These are phyloP conservation scores for Upupa epops DNA, from an alignment of 2,113 vertebrate genomes.

Conservation along the genomic window DNA sequence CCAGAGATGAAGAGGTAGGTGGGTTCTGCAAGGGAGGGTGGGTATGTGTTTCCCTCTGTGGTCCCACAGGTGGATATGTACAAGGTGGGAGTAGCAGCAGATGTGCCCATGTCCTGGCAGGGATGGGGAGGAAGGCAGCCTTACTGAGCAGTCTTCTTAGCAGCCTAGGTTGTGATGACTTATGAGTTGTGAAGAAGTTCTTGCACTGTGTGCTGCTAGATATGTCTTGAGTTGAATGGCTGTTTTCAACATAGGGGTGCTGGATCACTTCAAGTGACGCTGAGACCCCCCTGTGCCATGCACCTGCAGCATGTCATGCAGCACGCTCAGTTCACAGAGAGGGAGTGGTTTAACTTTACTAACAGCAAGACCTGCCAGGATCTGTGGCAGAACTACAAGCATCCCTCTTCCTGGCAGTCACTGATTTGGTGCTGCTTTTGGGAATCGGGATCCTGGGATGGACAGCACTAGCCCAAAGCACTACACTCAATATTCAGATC, in stretches of 20 bases:
- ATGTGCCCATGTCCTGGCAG: background rate
- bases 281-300: background rate
- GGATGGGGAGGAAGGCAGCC: background rate
- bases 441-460: accelerated
- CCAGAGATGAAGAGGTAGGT: background rate
- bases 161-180: background rate
- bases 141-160: background rate
- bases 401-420: background rate
- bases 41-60: accelerated
- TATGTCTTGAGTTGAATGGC: background rate
- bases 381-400: accelerated
- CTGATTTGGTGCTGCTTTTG: background rate
- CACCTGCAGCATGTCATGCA: background rate
- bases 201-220: background rate
- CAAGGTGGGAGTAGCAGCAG: background rate
- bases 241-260: background rate
- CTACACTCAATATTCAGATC: background rate
- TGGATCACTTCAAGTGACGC: background rate
- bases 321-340: background rate
- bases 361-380: accelerated
- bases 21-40: background rate
- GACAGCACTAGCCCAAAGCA: background rate
- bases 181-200: background rate
- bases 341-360: background rate
- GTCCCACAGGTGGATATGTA: accelerated